Conservation (phyloP, 1,140 invertebrate genomes). For the Danaus plexippus region DNA sequence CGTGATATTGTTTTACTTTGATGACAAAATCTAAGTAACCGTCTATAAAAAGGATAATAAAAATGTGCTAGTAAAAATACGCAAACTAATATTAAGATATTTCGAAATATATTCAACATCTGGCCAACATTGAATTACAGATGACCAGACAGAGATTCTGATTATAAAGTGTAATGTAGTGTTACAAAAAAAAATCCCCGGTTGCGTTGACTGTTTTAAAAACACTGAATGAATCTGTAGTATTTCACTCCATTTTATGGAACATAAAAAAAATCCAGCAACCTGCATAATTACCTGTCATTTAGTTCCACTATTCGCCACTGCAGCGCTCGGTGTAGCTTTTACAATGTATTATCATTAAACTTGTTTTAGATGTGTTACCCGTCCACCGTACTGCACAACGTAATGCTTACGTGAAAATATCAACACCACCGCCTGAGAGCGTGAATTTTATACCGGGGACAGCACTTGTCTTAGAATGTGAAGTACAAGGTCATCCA, state of each 20-base stretch:
- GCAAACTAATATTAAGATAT: slow-evolving; percentile 4
- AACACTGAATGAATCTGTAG: too few relatives aligned
- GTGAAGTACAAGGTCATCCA: slow-evolving; percentile 76
- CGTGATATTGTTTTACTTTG: too few relatives aligned
- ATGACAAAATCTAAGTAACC: too few relatives aligned
- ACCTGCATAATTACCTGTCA: too few relatives aligned
- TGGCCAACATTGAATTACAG: slow-evolving; percentile 30
- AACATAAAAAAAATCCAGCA: too few relatives aligned
- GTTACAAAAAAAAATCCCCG: slow-evolving; percentile 18
- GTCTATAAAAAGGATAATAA: too few relatives aligned
- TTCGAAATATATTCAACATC: slow-evolving; percentile 29
- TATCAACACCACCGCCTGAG: slow-evolving; percentile 63
- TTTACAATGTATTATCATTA: too few relatives aligned
- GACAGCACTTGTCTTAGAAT: slow-evolving; percentile 73
- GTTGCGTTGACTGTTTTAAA: too few relatives aligned
- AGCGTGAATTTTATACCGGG: slow-evolving; percentile 59
- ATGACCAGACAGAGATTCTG: slow-evolving; percentile 12
- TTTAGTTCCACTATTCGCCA: too few relatives aligned
- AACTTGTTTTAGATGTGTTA: not conserved
- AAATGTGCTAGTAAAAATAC: too few relatives aligned
- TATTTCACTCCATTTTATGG: too few relatives aligned
- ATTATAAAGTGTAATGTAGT: slow-evolving; percentile 29
- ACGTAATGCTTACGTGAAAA: slow-evolving; percentile 62
- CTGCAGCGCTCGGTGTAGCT: too few relatives aligned
- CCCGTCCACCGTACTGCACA: not conserved